These are phyloP conservation scores for Glossosoma conforme DNA, from an alignment of 1,140 invertebrate species.

Conservation along the genomic window DNA sequence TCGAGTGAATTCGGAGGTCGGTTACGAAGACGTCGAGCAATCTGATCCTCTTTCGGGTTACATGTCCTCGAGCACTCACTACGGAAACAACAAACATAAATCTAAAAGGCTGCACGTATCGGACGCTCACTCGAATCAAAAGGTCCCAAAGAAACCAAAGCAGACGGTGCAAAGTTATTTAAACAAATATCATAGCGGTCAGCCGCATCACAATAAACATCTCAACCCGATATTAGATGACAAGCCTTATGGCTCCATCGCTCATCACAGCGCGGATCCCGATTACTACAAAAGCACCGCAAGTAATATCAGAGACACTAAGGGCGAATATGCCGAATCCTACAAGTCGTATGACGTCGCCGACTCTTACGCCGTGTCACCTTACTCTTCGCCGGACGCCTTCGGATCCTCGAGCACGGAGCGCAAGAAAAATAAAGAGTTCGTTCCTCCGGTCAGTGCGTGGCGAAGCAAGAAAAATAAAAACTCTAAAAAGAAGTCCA, in stretches of 20 bases:
- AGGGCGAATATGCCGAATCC: background rate
- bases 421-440: conserved; percentile 21
- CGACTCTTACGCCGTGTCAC: conserved; percentile 35
- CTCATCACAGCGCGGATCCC: background rate
- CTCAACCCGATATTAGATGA: background rate
- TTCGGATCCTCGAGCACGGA: conserved; percentile 39
- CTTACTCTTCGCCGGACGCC: conserved; percentile 39
- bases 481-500: conserved; percentile 43
- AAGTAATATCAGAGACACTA: background rate
- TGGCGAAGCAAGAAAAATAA: conserved; percentile 32
- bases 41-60: too few species aligned
- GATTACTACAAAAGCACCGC: background rate
- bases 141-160: too few species aligned
- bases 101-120: too few species aligned
- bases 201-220: background rate
- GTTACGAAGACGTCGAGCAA: too few species aligned
- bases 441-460: background rate
- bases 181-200: background rate
- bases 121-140: too few species aligned
- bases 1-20: too few species aligned
- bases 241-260: too few species aligned
- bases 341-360: conserved; percentile 36
- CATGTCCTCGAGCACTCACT: too few species aligned
- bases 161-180: too few species aligned
- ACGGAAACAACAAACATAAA: too few species aligned